Percentiles rank a stretch among this genome's conserved stretches.
These are phyloP conservation scores for Xenops minutus DNA, from an alignment of 2,797 vertebrate species.

Conservation along the genomic window DNA sequence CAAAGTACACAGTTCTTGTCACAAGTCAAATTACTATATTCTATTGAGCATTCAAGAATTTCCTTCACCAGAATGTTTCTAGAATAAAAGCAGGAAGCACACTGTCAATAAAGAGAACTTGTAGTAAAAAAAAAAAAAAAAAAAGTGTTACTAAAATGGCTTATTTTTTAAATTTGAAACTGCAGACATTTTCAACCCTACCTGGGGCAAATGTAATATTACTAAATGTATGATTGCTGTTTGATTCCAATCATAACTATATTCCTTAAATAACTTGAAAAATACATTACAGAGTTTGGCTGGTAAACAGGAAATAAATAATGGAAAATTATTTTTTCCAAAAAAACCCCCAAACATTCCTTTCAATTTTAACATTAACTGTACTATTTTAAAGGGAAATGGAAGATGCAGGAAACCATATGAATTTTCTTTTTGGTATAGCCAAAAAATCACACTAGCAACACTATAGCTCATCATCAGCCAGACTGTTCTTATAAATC, in stretches of 20 bases:
- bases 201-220: not conserved
- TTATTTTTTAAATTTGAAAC: not conserved
- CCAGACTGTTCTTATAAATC: not conserved
- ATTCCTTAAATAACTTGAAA: not conserved
- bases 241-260: not conserved
- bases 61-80: not conserved
- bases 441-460: not conserved
- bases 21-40: not conserved
- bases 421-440: not conserved
- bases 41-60: not conserved
- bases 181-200: not conserved
- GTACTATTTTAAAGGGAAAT: not conserved
- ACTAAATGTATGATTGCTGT: not conserved
- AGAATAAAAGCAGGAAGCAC: not conserved
- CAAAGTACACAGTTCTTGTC: not conserved
- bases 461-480: not conserved
- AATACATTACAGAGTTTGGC: not conserved
- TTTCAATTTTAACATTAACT: not conserved
- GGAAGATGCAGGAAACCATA: not conserved
- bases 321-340: not conserved
- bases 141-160: fast-evolving
- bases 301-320: not conserved
- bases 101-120: not conserved
- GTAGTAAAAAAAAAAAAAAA: not conserved
- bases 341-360: too few relatives aligned